These are phyloP conservation scores for Anoplopoma fimbria DNA, from an alignment of 2,113 vertebrate genomes.

Conservation along the genomic window DNA sequence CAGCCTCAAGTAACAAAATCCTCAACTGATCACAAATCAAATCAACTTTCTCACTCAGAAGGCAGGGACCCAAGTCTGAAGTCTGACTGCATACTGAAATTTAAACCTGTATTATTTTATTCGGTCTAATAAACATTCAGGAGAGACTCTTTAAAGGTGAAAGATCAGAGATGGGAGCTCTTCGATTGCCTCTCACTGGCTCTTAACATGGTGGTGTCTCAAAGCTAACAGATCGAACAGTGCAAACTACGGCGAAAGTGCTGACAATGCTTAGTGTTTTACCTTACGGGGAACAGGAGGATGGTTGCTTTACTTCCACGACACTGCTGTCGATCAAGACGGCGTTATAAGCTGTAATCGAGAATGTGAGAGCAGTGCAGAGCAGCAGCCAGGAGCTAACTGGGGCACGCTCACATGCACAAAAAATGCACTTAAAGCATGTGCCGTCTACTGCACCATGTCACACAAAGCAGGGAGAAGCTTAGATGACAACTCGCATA, in stretches of 20 bases:
- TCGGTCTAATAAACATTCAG: slow-evolving; percentile 52
- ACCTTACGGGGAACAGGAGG: not conserved
- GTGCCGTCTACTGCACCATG: not conserved
- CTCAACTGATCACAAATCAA: slow-evolving; percentile 63
- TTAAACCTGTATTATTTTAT: slow-evolving; percentile 54
- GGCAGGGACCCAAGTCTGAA: slow-evolving; percentile 47
- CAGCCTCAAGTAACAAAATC: slow-evolving; percentile 54
- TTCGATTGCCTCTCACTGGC: not conserved
- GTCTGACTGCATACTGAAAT: slow-evolving; percentile 33
- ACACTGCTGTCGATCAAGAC: not conserved
- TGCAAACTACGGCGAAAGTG: not conserved
- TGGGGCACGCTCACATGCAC: not conserved
- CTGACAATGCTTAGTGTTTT: not conserved
- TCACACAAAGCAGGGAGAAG: too few relatives aligned
- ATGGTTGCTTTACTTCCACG: not conserved
- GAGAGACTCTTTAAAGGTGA: slow-evolving; percentile 31
- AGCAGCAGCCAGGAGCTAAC: not conserved
- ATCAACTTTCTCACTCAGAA: slow-evolving; percentile 54
- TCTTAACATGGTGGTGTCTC: not conserved
- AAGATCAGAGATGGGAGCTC: not conserved
- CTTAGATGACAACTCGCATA: too few relatives aligned
- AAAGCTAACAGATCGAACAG: not conserved
- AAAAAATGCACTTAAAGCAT: not conserved
- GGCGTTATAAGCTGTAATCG: not conserved
- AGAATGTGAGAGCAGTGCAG: not conserved